A percentile compares a stretch with the other conserved stretches of the same genome.
These are phyloP conservation scores for Mesorhabditis belari DNA, from an alignment of 2,888 invertebrate genomes.

Conservation along the genomic window DNA sequence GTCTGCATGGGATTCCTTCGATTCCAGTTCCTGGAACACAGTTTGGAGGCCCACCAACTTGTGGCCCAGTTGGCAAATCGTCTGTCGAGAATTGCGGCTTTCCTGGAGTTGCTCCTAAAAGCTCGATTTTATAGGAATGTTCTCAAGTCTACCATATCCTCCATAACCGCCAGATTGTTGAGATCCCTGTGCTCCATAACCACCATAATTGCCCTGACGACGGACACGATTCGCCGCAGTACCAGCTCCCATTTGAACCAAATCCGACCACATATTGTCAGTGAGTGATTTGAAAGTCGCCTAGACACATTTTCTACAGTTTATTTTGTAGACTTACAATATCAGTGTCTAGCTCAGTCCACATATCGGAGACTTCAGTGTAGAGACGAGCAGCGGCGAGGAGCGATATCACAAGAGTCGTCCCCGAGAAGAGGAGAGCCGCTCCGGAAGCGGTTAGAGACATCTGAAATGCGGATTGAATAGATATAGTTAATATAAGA, in stretches of 20 bases:
- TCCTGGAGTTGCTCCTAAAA: background rate
- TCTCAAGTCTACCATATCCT: background rate
- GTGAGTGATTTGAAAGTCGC: constrained; percentile 9
- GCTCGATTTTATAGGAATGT: background rate
- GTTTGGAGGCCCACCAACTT: background rate
- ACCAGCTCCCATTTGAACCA: constrained; percentile 48
- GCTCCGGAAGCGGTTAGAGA: constrained; percentile 44
- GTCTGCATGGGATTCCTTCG: background rate
- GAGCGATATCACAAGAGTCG: constrained; percentile 41
- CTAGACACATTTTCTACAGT: too few species aligned
- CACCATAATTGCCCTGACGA: constrained; percentile 45
- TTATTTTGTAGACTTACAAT: constrained; percentile 51
- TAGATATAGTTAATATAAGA: too few species aligned
- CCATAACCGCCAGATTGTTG: background rate
- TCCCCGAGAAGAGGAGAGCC: constrained; percentile 44
- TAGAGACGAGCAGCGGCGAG: constrained; percentile 42
- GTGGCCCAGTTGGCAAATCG: background rate
- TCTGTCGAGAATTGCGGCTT: background rate
- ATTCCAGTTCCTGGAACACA: background rate
- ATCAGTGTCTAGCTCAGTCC: constrained; percentile 48
- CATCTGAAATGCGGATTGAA: constrained; percentile 22
- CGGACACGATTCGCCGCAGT: constrained; percentile 46
- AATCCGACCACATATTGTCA: constrained; percentile 48
- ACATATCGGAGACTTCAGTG: constrained; percentile 41
- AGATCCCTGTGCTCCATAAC: constrained; percentile 33